phyloP scores from a whole-genome alignment of 2,888 invertebrate species.

The Metalampra italica region DNA sequence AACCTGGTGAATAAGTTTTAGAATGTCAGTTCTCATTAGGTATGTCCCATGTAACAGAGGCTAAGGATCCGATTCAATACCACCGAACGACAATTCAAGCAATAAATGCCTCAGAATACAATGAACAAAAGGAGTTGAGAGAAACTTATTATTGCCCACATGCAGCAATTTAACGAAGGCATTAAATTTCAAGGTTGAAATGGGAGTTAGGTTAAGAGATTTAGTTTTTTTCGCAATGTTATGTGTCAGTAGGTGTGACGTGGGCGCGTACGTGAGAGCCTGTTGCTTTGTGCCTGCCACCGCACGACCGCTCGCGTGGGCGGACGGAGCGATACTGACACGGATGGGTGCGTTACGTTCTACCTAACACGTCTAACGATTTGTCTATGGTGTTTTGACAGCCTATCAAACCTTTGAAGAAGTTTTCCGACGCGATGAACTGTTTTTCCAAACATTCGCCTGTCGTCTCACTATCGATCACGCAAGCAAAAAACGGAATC shows the following conservation, averaged over 20 bases:
- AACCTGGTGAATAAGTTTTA: constrained; percentile 18
- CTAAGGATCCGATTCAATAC: constrained; percentile 18
- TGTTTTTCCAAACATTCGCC: constrained; percentile 16
- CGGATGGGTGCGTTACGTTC: constrained; percentile 27
- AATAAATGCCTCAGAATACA: constrained; percentile 43
- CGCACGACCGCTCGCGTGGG: constrained; percentile 64
- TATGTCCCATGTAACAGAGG: constrained; percentile 17
- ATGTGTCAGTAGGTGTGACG: constrained; percentile 65
- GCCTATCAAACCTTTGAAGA: constrained; percentile 16
- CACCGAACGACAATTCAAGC: constrained; percentile 21
- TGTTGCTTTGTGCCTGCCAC: background rate
- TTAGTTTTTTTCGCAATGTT: constrained; percentile 72
- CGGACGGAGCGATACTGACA: constrained; percentile 50
- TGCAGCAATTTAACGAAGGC: constrained; percentile 62
- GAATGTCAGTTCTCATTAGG: constrained; percentile 32
- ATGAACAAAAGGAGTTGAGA: constrained; percentile 52
- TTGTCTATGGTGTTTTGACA: constrained; percentile 32
- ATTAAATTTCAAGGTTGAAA: constrained; percentile 71
- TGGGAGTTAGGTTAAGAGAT: constrained; percentile 59
- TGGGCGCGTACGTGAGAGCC: constrained; percentile 51
- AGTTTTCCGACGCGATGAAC: constrained; percentile 1
- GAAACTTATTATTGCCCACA: constrained; percentile 60
- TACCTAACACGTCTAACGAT: constrained; percentile 24
- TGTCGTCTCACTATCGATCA: constrained; percentile 36
- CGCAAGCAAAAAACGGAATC: constrained; percentile 13